phyloP scores from a whole-genome alignment of 1,140 invertebrate genomes.

The Drosophila obscura region DNA sequence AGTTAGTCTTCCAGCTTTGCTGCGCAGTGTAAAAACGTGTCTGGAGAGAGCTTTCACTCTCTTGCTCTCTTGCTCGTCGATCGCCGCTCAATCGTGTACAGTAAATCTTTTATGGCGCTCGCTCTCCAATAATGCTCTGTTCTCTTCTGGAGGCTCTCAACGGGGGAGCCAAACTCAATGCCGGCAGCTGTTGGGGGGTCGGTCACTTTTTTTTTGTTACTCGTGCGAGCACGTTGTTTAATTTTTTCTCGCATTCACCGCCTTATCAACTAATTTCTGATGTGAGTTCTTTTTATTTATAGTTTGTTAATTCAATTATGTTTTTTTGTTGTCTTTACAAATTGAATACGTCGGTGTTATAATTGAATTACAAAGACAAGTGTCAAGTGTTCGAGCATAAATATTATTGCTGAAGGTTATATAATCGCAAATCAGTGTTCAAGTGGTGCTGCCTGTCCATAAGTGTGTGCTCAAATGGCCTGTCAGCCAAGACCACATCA shows the following conservation, averaged over 20 bases:
- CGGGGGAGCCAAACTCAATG: not conserved
- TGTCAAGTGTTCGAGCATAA: conserved; percentile 21
- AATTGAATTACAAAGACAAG: not conserved
- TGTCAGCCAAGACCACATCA: conserved; percentile 19
- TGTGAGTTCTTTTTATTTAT: conserved; percentile 25
- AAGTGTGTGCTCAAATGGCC: not conserved
- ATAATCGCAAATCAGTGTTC: conserved; percentile 9
- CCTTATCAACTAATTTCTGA: conserved; percentile 28
- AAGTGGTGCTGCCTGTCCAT: not conserved
- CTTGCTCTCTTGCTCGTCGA: not conserved
- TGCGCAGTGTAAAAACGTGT: no score
- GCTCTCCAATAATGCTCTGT: conserved; percentile 2
- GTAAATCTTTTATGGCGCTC: not conserved
- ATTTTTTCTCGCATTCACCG: not conserved
- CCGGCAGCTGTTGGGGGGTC: conserved; percentile 19
- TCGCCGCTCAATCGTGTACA: conserved; percentile 26
- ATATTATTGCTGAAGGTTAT: conserved; percentile 12
- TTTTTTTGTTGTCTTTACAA: conserved; percentile 9
- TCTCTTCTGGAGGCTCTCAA: conserved; percentile 24
- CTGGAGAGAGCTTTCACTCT: conserved; percentile 7
- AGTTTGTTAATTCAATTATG: not conserved
- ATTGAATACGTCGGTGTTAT: conserved; percentile 6
- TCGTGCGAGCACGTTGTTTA: conserved; percentile 24
- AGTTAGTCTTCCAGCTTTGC: not conserved
- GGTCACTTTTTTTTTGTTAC: conserved; percentile 19